Evolutionary conservation across 2,113 vertebrate species (phyloP), one percentile per base, ranked within the genome.

Genomic region (Tachysurus fulvidraco): DNA sequence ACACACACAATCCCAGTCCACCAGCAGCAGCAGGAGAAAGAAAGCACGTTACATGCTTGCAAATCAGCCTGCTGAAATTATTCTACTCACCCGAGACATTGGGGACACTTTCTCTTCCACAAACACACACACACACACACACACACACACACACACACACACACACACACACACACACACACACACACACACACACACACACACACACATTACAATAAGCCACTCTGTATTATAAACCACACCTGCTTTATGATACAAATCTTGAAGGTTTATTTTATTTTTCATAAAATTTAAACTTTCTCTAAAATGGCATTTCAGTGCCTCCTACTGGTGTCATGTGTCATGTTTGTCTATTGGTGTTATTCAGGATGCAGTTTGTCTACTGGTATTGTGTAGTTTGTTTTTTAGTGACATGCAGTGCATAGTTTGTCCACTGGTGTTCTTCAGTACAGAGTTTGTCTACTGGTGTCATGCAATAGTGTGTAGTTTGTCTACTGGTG

Each of bases 21-120:
- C 93, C 90, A 93, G 95, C 93, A 91, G 91, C 91, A 88, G 92
- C 90, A 90, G 87, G 76, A 71, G 91, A 95, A 96, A 95, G 96
- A 98, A 98, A 97, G 97, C 96, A 96, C 93, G 96, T 97, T 98
- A 97, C 97, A 97, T 94, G 97, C 95, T 94, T 98, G 96, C 96
- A 97, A 98, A 97, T 98, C 97, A 96, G 96, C 95, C 94, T 95
- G 93, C 96, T 93, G 96, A 44, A 83, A 85, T 96, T 95, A 95
- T 95, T 97, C 96, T 95, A 96, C 96, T 96, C 93, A 92, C 88
- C 88, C 87, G 93, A 83, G 93, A 93, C 91, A 91, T 93, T 93
- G 90, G 95, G 93, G 94, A 93, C 92, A 94, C 94, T 95, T 94
- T 95, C 96, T 94, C 94, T 92, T 94, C 92, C 90, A 90, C 88